Conservation (phyloP, 2,888 invertebrate species). For the Tiliacea citrago region DNA sequence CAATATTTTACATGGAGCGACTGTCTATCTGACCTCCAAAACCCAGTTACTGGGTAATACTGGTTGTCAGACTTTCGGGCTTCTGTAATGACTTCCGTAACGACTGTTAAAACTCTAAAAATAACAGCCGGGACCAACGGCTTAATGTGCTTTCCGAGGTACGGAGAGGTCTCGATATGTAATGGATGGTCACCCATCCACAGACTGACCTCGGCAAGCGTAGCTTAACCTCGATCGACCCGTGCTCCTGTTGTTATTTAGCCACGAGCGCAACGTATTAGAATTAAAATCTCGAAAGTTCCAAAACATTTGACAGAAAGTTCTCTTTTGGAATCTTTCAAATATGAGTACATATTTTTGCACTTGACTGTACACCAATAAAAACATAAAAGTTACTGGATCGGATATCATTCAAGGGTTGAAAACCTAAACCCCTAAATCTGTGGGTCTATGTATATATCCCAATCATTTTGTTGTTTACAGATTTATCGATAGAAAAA, state of each 20-base stretch:
- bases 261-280: not conserved
- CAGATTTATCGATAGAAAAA: not conserved
- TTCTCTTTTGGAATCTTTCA: too few relatives aligned
- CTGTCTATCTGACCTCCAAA: too few relatives aligned
- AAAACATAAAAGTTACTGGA: slow-evolving; percentile 15
- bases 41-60: too few relatives aligned
- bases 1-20: too few relatives aligned
- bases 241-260: too few relatives aligned
- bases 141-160: too few relatives aligned
- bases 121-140: not conserved
- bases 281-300: not conserved
- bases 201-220: not conserved
- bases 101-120: not conserved
- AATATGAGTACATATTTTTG: slow-evolving; percentile 2
- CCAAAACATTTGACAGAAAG: not conserved
- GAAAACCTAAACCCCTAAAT: not conserved
- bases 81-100: too few relatives aligned
- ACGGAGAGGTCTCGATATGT: too few relatives aligned
- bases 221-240: too few relatives aligned
- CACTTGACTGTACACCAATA: slow-evolving; percentile 22
- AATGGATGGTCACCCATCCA: not conserved
- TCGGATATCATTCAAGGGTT: slow-evolving; percentile 10
- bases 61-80: too few relatives aligned
- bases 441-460: not conserved
- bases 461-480: slow-evolving; percentile 22